A percentile compares a stretch with the other conserved stretches of the same genome.
Conservation (phyloP, 1,140 invertebrate species). For the Tyrophagus putrescentiae region DNA sequence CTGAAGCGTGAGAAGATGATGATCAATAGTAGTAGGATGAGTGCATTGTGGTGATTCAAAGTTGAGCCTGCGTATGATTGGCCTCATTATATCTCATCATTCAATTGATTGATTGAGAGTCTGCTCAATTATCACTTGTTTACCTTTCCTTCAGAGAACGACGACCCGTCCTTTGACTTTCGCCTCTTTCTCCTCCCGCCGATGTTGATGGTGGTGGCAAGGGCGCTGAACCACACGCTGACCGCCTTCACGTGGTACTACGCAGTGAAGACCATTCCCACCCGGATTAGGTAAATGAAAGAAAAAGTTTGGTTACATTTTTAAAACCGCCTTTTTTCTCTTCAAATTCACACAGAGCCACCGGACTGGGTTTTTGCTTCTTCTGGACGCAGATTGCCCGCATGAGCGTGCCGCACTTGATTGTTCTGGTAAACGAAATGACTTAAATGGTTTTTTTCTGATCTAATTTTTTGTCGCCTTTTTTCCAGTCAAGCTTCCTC, state of each 20-base stretch:
- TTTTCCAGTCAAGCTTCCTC: not conserved
- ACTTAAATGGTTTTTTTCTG: no score
- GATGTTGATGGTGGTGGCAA: constrained; percentile 12
- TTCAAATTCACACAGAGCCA: constrained; percentile 17
- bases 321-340: not conserved
- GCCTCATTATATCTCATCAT: not conserved
- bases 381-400: constrained; percentile 22
- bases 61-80: not conserved
- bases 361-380: constrained; percentile 25
- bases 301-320: not conserved
- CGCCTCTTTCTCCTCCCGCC: constrained; percentile 20
- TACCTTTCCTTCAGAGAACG: not conserved
- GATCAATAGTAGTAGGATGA: not conserved
- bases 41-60: not conserved
- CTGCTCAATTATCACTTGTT: not conserved
- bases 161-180: constrained; percentile 9
- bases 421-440: constrained; percentile 19
- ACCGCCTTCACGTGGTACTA: constrained; percentile 21
- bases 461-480: not conserved
- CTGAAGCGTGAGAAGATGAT: not conserved
- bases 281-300: constrained; percentile 11
- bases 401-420: constrained; percentile 23
- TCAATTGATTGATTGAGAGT: not conserved
- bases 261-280: constrained; percentile 25
- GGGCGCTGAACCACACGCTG: constrained; percentile 1